phyloP scores from a whole-genome alignment of 35 echinoderm and acorn worm genomes.

The Heliocidaris tuberculata region DNA sequence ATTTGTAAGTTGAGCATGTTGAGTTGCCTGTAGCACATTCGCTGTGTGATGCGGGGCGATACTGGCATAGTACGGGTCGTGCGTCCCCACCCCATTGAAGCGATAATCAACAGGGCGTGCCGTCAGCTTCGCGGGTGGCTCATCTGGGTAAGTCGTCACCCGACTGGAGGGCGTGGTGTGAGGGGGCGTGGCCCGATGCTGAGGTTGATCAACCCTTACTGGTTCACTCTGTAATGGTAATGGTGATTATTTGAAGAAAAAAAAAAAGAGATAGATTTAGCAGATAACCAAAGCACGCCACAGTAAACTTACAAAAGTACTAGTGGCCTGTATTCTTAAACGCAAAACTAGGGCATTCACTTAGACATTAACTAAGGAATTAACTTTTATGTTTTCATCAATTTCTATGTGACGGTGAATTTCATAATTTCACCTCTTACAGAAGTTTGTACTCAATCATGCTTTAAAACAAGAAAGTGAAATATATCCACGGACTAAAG shows the following conservation, averaged over 20 bases:
- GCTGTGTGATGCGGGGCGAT: conserved; percentile 64
- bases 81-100: conserved; percentile 78
- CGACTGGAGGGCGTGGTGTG: conserved; percentile 59
- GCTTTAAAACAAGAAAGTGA: too few relatives aligned
- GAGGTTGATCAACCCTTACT: conserved; percentile 26
- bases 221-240: conserved; percentile 23
- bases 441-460: too few relatives aligned
- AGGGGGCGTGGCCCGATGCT: conserved; percentile 48
- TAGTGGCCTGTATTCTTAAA: too few relatives aligned
- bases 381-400: too few relatives aligned
- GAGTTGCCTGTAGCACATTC: conserved; percentile 62
- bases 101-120: conserved; percentile 65
- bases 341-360: too few relatives aligned
- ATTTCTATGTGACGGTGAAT: too few relatives aligned
- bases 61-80: conserved; percentile 69
- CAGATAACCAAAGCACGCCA: too few relatives aligned
- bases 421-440: too few relatives aligned
- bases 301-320: too few relatives aligned
- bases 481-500: too few relatives aligned
- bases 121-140: conserved; percentile 48
- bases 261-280: background rate
- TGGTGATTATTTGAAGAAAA: background rate
- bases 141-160: conserved; percentile 41
- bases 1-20: conserved; percentile 81
- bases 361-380: too few relatives aligned